Evolutionary conservation across 1,140 invertebrate genomes (phyloP).

Genomic region (Anoplophora glabripennis): DNA sequence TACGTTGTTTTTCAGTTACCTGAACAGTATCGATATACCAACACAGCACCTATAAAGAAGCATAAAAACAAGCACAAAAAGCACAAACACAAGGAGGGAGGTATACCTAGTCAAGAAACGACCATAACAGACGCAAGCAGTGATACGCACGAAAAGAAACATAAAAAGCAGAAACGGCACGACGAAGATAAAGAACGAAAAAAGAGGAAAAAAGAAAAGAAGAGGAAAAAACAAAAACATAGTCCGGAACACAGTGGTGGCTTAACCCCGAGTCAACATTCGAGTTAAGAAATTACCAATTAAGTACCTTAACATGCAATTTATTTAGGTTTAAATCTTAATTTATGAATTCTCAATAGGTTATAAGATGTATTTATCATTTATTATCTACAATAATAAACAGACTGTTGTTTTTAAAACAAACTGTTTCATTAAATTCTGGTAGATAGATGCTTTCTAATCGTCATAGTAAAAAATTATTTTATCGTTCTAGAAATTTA

Average conservation of each 20-base stretch:
- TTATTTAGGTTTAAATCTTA: neutral
- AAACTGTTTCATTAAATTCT: no score
- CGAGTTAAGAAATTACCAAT: constrained; percentile 19
- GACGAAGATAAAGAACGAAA: constrained; percentile 93
- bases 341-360: constrained; percentile 4
- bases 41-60: constrained; percentile 86
- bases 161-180: constrained; percentile 91
- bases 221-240: constrained; percentile 90
- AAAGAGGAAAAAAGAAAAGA: constrained; percentile 94
- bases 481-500: no score
- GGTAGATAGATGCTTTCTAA: no score
- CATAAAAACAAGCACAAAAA: constrained; percentile 95
- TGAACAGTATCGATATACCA: constrained; percentile 92
- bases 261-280: constrained; percentile 69
- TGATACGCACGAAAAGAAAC: constrained; percentile 90
- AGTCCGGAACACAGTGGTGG: constrained; percentile 80
- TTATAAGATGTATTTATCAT: constrained; percentile 9
- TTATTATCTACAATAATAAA: constrained; percentile 4
- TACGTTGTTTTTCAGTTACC: constrained; percentile 66
- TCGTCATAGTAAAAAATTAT: no score
- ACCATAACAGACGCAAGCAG: constrained; percentile 64
- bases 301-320: no score
- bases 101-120: constrained; percentile 68
- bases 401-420: neutral
- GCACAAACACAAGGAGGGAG: constrained; percentile 86